Evolutionary conservation across 37 sponge, comb jelly and placozoan genomes (phyloP).

Genomic region (Petrosia ficiformis): DNA sequence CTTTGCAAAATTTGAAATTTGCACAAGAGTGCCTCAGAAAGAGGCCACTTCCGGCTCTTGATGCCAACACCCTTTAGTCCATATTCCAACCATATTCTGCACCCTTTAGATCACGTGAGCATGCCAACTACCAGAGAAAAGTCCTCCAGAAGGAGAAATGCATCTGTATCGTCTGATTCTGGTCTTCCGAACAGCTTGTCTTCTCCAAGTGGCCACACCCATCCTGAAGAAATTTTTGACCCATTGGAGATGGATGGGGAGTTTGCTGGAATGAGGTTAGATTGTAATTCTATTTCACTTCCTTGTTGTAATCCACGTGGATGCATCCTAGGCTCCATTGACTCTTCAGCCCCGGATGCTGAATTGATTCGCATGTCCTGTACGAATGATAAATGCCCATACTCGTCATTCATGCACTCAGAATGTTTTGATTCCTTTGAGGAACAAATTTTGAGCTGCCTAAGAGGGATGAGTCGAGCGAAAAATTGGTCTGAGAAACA

Average conservation of each 20-base stretch:
- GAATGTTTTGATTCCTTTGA: slow-evolving; percentile 80
- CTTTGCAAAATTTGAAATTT: no score
- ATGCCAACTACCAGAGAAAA: slow-evolving; percentile 65
- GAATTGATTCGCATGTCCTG: slow-evolving; percentile 75
- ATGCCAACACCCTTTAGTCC: neutral
- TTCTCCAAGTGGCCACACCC: slow-evolving; percentile 14
- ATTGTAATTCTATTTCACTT: neutral
- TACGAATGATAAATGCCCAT: slow-evolving; percentile 73
- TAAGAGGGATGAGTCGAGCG: slow-evolving; percentile 77
- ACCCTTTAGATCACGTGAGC: neutral
- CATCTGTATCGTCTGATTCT: slow-evolving; percentile 54
- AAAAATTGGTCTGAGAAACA: slow-evolving; percentile 95
- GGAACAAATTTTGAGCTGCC: slow-evolving; percentile 68
- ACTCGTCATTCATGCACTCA: slow-evolving; percentile 79
- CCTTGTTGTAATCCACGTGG: slow-evolving; percentile 67
- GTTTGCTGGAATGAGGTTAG: neutral
- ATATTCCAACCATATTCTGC: neutral
- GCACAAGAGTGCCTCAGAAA: no score
- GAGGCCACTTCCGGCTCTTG: neutral
- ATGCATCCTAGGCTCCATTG: slow-evolving; percentile 26
- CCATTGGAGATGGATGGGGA: neutral
- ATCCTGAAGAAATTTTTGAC: slow-evolving; percentile 12
- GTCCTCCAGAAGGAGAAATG: slow-evolving; percentile 30
- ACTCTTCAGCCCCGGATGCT: slow-evolving; percentile 15
- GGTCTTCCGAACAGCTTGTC: slow-evolving; percentile 14